phyloP scores from a whole-genome alignment of 2,797 vertebrate genomes.

The Melanogrammus aeglefinus region DNA sequence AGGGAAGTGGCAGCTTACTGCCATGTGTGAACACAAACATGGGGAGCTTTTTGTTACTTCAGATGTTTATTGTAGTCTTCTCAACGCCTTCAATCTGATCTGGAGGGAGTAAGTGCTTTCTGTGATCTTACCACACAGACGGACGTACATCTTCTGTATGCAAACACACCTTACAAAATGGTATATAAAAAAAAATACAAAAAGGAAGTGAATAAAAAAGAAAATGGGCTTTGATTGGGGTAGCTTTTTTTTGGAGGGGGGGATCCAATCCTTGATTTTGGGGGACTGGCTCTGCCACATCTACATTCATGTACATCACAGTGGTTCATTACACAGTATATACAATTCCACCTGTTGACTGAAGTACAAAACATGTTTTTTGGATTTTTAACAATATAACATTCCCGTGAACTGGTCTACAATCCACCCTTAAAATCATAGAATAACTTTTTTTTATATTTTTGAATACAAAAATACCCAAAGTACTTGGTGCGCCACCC shows the following conservation, averaged over 20 bases:
- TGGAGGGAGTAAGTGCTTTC: slow-evolving; percentile 47
- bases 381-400: background rate
- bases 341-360: slow-evolving; percentile 46
- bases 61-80: slow-evolving; percentile 60
- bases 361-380: slow-evolving; percentile 21
- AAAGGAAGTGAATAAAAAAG: slow-evolving; percentile 26
- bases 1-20: background rate
- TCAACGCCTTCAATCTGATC: slow-evolving; percentile 37
- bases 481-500: background rate
- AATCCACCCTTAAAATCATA: background rate
- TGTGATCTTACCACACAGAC: slow-evolving; percentile 11
- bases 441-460: background rate
- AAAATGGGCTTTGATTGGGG: slow-evolving; percentile 7
- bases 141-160: slow-evolving; percentile 23
- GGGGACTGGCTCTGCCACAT: slow-evolving; percentile 15
- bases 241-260: slow-evolving; percentile 14
- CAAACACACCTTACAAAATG: slow-evolving; percentile 31
- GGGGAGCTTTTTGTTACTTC: slow-evolving; percentile 24
- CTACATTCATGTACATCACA: slow-evolving; percentile 38
- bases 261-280: slow-evolving; percentile 15
- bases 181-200: slow-evolving; percentile 29
- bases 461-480: slow-evolving; percentile 40
- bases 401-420: slow-evolving; percentile 6
- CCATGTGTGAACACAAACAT: slow-evolving; percentile 35
- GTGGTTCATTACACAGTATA: slow-evolving; percentile 41